Conservation (phyloP, 64 coral and sea anemone species). For the Montipora efflorescens region DNA sequence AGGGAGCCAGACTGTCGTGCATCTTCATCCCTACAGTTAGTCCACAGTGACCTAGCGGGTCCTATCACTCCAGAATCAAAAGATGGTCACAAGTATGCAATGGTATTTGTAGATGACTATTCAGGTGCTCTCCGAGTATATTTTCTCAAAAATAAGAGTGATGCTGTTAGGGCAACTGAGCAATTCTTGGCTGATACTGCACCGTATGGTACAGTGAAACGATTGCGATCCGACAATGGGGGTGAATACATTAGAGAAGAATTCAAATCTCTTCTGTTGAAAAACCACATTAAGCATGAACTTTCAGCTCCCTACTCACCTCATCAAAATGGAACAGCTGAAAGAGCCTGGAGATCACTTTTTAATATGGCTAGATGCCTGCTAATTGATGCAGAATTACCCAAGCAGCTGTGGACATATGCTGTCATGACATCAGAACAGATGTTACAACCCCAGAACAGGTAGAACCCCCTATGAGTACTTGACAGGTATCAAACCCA, state of each 20-base stretch:
- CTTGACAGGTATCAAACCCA: background rate
- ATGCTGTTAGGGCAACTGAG: conserved; percentile 54
- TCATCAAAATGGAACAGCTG: conserved; percentile 25
- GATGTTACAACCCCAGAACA: too few relatives aligned
- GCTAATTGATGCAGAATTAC: conserved; percentile 20
- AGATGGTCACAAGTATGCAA: conserved; percentile 51
- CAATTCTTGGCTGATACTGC: conserved; percentile 61
- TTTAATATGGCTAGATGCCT: conserved; percentile 71
- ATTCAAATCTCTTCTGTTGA: conserved; percentile 38
- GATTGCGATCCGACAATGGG: conserved; percentile 52
- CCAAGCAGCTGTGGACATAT: too few relatives aligned
- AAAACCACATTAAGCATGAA: conserved; percentile 33
- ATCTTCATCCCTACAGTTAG: conserved; percentile 30
- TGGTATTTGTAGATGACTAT: conserved; percentile 52
- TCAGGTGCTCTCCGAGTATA: conserved; percentile 53
- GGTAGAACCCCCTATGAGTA: too few relatives aligned
- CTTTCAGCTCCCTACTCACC: conserved; percentile 51
- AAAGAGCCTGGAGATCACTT: conserved; percentile 56
- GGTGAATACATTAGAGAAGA: conserved; percentile 33
- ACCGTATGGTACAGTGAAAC: conserved; percentile 58
- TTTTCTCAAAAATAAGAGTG: conserved; percentile 48
- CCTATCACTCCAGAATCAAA: conserved; percentile 36
- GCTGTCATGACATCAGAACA: too few relatives aligned
- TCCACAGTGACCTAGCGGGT: conserved; percentile 51
- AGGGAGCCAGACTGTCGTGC: conserved; percentile 44